phyloP scores from a whole-genome alignment of 2,888 invertebrate genomes.

The Synergus itoensis region DNA sequence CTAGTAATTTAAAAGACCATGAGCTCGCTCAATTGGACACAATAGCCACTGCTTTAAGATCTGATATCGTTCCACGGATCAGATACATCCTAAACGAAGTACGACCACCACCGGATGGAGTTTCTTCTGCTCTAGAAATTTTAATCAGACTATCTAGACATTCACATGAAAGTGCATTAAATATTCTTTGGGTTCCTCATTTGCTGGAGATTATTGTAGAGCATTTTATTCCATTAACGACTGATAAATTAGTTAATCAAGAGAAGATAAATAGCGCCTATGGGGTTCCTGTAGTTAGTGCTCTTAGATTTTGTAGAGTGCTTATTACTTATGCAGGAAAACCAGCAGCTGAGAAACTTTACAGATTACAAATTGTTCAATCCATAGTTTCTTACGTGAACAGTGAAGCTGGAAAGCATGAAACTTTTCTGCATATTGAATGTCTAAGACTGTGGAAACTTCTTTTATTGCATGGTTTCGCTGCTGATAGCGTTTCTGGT shows the following conservation, averaged over 20 bases:
- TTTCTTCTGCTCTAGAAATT: constrained; percentile 88
- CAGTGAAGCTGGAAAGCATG: constrained; percentile 71
- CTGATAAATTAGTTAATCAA: constrained; percentile 55
- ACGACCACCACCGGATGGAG: constrained; percentile 85
- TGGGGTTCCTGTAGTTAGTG: constrained; percentile 84
- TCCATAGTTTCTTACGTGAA: constrained; percentile 81
- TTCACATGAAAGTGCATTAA: constrained; percentile 83
- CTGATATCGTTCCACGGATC: constrained; percentile 87
- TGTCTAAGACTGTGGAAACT: constrained; percentile 72
- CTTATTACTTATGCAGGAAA: constrained; percentile 79
- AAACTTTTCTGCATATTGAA: constrained; percentile 68
- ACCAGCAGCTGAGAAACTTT: constrained; percentile 65
- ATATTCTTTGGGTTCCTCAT: constrained; percentile 82
- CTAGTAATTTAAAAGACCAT: constrained; percentile 89
- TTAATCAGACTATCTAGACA: constrained; percentile 89
- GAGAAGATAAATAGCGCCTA: constrained; percentile 78
- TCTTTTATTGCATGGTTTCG: constrained; percentile 64
- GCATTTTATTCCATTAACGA: constrained; percentile 81
- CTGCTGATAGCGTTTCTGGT: constrained; percentile 68
- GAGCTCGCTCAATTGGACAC: constrained; percentile 92
- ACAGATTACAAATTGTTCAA: constrained; percentile 78
- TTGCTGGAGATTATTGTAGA: constrained; percentile 82
- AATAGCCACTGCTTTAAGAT: constrained; percentile 85
- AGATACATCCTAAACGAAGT: constrained; percentile 87
- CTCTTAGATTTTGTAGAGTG: constrained; percentile 87